These are phyloP conservation scores for Phlogophora meticulosa DNA, from an alignment of 2,888 invertebrate species.

Conservation along the genomic window DNA sequence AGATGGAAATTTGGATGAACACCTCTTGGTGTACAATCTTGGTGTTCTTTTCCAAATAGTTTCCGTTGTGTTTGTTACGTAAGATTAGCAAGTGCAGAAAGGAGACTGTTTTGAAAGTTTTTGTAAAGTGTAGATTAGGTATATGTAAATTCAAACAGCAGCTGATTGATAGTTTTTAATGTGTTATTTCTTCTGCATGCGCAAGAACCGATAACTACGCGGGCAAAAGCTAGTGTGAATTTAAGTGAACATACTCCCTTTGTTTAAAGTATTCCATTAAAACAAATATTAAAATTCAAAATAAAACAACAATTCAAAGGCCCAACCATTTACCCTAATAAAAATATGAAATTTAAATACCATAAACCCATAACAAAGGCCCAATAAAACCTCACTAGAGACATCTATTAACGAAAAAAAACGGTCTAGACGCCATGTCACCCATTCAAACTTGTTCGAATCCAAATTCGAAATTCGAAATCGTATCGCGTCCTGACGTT, in stretches of 20 bases:
- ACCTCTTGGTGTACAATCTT: too few species aligned
- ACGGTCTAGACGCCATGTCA: conserved; percentile 81
- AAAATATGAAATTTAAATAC: conserved; percentile 57
- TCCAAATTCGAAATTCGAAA: conserved; percentile 89
- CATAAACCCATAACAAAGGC: conserved; percentile 48
- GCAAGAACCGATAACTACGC: too few species aligned
- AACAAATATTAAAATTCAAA: conserved; percentile 34
- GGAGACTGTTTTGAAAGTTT: too few species aligned
- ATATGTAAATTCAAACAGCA: too few species aligned
- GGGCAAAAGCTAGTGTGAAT: too few species aligned
- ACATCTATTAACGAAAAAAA: conserved; percentile 75
- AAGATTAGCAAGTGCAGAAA: not conserved
- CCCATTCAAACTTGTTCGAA: conserved; percentile 83
- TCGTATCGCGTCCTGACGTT: conserved; percentile 90
- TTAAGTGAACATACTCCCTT: not conserved
- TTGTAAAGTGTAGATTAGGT: too few species aligned
- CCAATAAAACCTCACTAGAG: conserved; percentile 61
- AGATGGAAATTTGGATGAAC: too few species aligned
- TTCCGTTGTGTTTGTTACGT: too few species aligned
- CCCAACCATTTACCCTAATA: conserved; percentile 31
- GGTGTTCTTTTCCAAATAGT: too few species aligned
- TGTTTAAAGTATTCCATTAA: not conserved
- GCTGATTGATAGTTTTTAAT: too few species aligned
- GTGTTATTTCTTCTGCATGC: too few species aligned
- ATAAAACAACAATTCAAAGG: conserved; percentile 34